These are phyloP conservation scores for Campopleginae sp. DNA, from an alignment of 2,888 invertebrate species.

Conservation along the genomic window DNA sequence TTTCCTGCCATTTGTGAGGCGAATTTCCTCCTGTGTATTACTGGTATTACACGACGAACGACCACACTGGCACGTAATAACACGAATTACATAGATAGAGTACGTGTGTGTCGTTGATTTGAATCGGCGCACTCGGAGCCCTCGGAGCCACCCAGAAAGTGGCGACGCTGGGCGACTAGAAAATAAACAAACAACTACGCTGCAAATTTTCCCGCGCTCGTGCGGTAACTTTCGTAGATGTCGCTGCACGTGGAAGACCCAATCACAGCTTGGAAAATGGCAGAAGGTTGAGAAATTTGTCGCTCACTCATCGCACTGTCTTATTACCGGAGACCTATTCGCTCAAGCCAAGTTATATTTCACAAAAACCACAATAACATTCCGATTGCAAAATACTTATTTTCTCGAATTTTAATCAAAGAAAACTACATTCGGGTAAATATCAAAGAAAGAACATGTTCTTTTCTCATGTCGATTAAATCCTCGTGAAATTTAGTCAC, in stretches of 20 bases:
- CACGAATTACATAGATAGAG: slow-evolving; percentile 5
- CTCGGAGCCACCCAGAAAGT: not conserved
- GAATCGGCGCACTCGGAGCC: not conserved
- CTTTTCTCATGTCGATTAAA: not conserved
- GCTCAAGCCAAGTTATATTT: slow-evolving; percentile 7
- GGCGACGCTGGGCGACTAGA: not conserved
- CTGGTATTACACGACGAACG: not conserved
- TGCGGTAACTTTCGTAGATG: slow-evolving; percentile 13
- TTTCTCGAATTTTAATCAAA: not conserved
- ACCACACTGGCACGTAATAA: slow-evolving; percentile 2
- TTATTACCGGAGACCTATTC: slow-evolving; percentile 6
- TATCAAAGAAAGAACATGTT: not conserved
- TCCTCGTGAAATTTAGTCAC: slow-evolving; percentile 5
- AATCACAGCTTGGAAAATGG: slow-evolving; percentile 62
- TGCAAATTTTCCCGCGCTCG: slow-evolving; percentile 39
- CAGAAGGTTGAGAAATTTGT: slow-evolving; percentile 39
- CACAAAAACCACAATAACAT: not conserved
- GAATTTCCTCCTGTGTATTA: not conserved
- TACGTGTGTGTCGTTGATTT: not conserved
- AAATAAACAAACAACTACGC: not conserved
- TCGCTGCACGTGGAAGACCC: not conserved
- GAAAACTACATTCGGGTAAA: slow-evolving; percentile 1
- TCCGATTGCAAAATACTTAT: not conserved
- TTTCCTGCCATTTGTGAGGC: slow-evolving; percentile 52
- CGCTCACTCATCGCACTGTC: not conserved